These are phyloP conservation scores for Callionymus lyra DNA, from an alignment of 2,113 vertebrate species.

Conservation along the genomic window DNA sequence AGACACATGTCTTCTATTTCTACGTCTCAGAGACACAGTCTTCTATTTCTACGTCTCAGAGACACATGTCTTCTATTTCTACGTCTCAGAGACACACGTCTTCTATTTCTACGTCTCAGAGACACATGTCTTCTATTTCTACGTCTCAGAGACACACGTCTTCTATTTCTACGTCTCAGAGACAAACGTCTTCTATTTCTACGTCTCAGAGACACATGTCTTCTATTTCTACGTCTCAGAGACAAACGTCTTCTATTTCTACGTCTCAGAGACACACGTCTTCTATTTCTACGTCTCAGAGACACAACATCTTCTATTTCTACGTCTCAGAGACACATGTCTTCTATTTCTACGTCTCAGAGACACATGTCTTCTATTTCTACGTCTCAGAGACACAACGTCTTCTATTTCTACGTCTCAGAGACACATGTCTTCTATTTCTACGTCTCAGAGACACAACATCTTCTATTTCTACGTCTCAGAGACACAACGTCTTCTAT, in stretches of 20 bases:
- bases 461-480: too few species aligned
- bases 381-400: conserved; percentile 44
- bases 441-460: conserved; percentile 41
- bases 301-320: too few species aligned
- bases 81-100: conserved; percentile 44
- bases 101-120: conserved; percentile 53
- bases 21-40: too few species aligned
- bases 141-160: too few species aligned
- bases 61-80: conserved; percentile 60
- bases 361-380: conserved; percentile 59
- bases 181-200: too few species aligned
- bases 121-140: too few species aligned
- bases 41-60: too few species aligned
- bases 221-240: conserved; percentile 53
- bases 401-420: conserved; percentile 57
- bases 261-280: too few species aligned
- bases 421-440: conserved; percentile 59
- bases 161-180: conserved; percentile 53
- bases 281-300: conserved; percentile 53
- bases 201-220: too few species aligned
- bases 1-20: conserved; percentile 59
- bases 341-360: conserved; percentile 57
- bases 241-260: too few species aligned
- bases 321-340: too few species aligned
- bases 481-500: conserved; percentile 56